Conservation (phyloP, 2,888 invertebrate species). For the Fragum sueziense region DNA sequence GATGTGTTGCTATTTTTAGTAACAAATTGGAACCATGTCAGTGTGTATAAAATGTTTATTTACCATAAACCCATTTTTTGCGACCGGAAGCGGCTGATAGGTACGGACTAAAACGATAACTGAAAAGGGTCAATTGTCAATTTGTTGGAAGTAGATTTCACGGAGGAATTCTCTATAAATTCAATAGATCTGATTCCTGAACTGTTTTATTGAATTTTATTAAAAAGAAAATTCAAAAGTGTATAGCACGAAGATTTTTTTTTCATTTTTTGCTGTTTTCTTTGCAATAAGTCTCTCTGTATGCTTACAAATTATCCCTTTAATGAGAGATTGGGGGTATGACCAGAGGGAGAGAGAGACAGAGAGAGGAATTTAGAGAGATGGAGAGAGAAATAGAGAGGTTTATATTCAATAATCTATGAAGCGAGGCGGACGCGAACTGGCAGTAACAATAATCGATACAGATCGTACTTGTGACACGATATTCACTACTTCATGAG, state of each 20-base stretch:
- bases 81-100: too few species aligned
- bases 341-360: neutral
- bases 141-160: too few species aligned
- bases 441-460: constrained; percentile 19
- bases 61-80: too few species aligned
- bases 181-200: neutral
- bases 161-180: too few species aligned
- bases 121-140: too few species aligned
- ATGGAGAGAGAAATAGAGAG: neutral
- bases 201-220: neutral
- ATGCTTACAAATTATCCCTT: neutral
- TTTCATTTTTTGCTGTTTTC: too few species aligned
- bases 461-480: constrained; percentile 11
- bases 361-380: constrained; percentile 5
- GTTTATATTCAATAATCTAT: constrained; percentile 20
- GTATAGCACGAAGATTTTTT: neutral
- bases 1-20: too few species aligned
- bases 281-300: too few species aligned
- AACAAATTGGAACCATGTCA: too few species aligned
- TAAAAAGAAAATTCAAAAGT: neutral
- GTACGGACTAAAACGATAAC: too few species aligned
- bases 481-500: constrained; percentile 1
- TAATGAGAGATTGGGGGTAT: neutral
- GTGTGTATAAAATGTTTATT: too few species aligned
- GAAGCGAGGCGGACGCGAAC: neutral